Conservation (phyloP, 2,888 invertebrate genomes). For the Nephrocerus scutellatus region DNA sequence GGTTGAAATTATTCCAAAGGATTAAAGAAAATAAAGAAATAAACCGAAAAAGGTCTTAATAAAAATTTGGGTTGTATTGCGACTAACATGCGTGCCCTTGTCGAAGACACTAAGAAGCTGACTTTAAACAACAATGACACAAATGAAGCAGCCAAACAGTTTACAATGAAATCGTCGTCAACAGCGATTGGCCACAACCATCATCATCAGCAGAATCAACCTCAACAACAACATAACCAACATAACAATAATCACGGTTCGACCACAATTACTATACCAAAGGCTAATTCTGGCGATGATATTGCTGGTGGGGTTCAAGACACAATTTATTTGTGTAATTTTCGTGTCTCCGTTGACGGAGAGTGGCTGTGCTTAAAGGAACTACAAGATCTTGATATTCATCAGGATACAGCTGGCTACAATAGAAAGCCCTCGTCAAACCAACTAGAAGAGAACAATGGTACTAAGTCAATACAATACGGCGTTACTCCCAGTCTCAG, state of each 20-base stretch:
- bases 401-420: conserved; percentile 50
- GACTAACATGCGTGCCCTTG: conserved; percentile 41
- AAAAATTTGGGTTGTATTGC: conserved; percentile 12
- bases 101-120: conserved; percentile 40
- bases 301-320: conserved; percentile 72
- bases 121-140: conserved; percentile 30
- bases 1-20: conserved; percentile 2
- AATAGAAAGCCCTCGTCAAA: conserved; percentile 24
- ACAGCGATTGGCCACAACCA: conserved; percentile 10
- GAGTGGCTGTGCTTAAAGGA: conserved; percentile 95
- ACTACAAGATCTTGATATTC: conserved; percentile 81
- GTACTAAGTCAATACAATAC: no score
- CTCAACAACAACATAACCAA: conserved; percentile 27
- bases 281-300: conserved; percentile 44
- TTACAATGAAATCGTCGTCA: not conserved
- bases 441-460: conserved; percentile 22
- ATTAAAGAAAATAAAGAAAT: conserved; percentile 10
- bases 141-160: conserved; percentile 11
- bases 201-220: conserved; percentile 22
- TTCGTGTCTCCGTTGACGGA: conserved; percentile 93
- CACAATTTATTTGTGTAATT: conserved; percentile 94
- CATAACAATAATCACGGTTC: conserved; percentile 25
- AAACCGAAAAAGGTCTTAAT: no score
- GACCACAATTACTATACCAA: conserved; percentile 43
- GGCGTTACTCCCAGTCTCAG: no score